Conservation (phyloP, 1,140 invertebrate species). For the Anastatus disparis region DNA sequence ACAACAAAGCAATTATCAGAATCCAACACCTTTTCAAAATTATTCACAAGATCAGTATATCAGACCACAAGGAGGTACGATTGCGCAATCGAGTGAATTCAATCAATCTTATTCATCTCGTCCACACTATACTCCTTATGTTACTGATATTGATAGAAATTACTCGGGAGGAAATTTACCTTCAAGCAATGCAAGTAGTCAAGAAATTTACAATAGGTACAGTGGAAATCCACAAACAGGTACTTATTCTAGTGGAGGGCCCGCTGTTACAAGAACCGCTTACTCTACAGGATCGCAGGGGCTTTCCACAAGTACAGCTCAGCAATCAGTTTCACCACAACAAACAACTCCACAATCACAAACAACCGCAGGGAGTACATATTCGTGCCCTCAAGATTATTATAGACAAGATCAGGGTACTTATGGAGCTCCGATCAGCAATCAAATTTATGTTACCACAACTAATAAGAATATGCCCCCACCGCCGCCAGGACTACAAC, state of each 20-base stretch:
- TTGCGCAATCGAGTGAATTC: conserved; percentile 62
- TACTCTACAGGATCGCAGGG: conserved; percentile 61
- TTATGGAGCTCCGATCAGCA: conserved; percentile 57
- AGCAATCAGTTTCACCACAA: conserved; percentile 51
- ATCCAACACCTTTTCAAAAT: conserved; percentile 66
- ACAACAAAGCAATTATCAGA: conserved; percentile 69
- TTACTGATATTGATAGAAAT: conserved; percentile 73
- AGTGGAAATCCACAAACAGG: conserved; percentile 57
- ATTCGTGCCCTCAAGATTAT: conserved; percentile 64
- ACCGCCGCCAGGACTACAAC: conserved; percentile 72
- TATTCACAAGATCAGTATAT: conserved; percentile 69
- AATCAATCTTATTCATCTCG: conserved; percentile 71
- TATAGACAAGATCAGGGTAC: conserved; percentile 63
- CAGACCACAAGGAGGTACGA: conserved; percentile 61
- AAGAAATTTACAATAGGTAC: conserved; percentile 65
- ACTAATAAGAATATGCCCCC: conserved; percentile 75
- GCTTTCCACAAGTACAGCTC: conserved; percentile 58
- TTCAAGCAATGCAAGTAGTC: conserved; percentile 58
- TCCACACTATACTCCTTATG: conserved; percentile 79
- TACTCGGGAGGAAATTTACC: conserved; percentile 63
- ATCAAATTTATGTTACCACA: conserved; percentile 60
- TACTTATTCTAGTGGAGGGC: conserved; percentile 55
- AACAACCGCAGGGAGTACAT: conserved; percentile 57
- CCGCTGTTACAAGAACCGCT: conserved; percentile 55
- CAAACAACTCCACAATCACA: conserved; percentile 61